phyloP scores from a whole-genome alignment of 2,888 invertebrate species.

The Penaeus monodon region DNA sequence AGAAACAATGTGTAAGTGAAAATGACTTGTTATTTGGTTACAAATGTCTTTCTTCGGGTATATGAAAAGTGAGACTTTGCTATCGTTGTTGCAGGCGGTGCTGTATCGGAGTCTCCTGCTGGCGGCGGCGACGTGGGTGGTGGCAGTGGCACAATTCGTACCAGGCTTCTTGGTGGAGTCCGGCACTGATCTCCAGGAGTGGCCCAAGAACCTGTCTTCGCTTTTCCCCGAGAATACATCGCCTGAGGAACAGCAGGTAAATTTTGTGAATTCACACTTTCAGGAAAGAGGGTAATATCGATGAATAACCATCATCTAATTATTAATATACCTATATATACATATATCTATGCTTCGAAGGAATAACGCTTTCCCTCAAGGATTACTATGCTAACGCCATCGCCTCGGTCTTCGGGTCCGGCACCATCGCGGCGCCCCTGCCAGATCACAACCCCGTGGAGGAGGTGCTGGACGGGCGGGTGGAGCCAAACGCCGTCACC shows the following conservation, averaged over 20 bases:
- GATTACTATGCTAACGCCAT: slow-evolving; percentile 35
- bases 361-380: neutral
- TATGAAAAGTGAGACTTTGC: neutral
- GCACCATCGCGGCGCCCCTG: slow-evolving; percentile 37
- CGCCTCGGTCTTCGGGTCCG: slow-evolving; percentile 18
- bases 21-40: neutral
- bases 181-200: slow-evolving; percentile 50
- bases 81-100: neutral
- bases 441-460: slow-evolving; percentile 52
- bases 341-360: no score
- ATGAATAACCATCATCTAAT: no score
- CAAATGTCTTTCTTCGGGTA: neutral
- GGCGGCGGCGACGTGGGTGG: neutral
- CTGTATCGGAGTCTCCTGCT: neutral
- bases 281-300: no score
- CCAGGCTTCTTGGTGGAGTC: slow-evolving; percentile 51
- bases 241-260: slow-evolving; percentile 45
- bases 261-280: no score
- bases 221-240: slow-evolving; percentile 39
- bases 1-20: no score
- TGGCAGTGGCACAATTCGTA: slow-evolving; percentile 35
- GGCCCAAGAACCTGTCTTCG: slow-evolving; percentile 31
- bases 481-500: slow-evolving; percentile 16
- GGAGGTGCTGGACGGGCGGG: slow-evolving; percentile 28
- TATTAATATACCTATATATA: no score